A percentile compares a stretch with the other conserved stretches of the same genome.
These are phyloP conservation scores for Eurois occulta DNA, from an alignment of 2,888 invertebrate species.

Conservation along the genomic window DNA sequence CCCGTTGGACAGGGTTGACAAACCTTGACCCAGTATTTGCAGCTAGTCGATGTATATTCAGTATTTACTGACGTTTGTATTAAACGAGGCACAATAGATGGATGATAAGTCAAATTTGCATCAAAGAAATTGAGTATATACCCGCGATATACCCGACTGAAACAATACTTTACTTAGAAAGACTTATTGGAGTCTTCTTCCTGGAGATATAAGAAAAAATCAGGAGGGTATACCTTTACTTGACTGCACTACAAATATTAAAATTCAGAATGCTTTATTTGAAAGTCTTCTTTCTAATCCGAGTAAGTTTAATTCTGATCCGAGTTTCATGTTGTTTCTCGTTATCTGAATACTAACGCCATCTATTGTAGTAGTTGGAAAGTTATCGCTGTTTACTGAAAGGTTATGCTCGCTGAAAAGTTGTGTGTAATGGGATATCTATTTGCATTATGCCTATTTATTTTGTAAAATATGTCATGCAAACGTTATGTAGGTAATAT, in stretches of 20 bases:
- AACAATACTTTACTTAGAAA: conserved; percentile 33
- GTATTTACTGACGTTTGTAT: conserved; percentile 64
- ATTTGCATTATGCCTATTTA: background rate
- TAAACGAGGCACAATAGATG: conserved; percentile 33
- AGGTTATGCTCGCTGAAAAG: conserved; percentile 11
- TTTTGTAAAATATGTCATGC: background rate
- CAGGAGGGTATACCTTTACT: background rate
- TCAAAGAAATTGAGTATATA: conserved; percentile 30
- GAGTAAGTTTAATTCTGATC: too few relatives aligned
- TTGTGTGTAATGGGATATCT: background rate
- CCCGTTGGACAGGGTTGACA: conserved; percentile 73
- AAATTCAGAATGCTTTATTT: background rate
- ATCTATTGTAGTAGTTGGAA: conserved; percentile 57
- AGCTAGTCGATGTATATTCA: conserved; percentile 74
- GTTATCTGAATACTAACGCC: conserved; percentile 59
- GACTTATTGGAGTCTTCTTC: conserved; percentile 18
- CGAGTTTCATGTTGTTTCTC: conserved; percentile 14
- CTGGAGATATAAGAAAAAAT: background rate
- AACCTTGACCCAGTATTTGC: conserved; percentile 80
- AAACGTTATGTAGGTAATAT: background rate
- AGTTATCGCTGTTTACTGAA: conserved; percentile 18
- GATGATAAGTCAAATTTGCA: conserved; percentile 48
- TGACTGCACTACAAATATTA: background rate
- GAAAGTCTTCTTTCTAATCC: background rate
- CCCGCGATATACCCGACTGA: conserved; percentile 28